Percentiles rank a stretch among this genome's conserved stretches.
These are phyloP conservation scores for Myiopsitta monachus DNA, from an alignment of 2,113 vertebrate genomes.

Conservation along the genomic window DNA sequence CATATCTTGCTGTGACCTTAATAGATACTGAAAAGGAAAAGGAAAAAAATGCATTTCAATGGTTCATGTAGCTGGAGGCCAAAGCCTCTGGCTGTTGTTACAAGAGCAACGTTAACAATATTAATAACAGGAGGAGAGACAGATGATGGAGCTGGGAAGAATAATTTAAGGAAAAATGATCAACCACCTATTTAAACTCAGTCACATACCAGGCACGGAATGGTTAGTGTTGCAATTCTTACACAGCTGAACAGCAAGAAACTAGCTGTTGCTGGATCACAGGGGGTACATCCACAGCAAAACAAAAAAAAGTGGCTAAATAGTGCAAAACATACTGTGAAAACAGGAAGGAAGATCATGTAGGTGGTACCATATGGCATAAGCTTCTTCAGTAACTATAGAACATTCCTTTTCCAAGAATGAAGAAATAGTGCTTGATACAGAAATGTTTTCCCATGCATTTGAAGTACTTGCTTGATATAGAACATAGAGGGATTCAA, in stretches of 20 bases:
- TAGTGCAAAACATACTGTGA: constrained; percentile 64
- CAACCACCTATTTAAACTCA: not conserved
- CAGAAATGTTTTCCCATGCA: not conserved
- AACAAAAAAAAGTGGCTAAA: constrained; percentile 64
- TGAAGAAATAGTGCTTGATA: not conserved
- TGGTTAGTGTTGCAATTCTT: not conserved
- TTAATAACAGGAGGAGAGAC: not conserved
- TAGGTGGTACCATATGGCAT: constrained; percentile 60
- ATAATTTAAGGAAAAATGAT: not conserved
- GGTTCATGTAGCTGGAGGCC: not conserved
- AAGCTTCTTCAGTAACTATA: not conserved
- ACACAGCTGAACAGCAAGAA: not conserved
- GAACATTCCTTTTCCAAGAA: not conserved
- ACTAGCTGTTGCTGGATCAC: constrained; percentile 1
- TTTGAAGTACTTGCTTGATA: constrained; percentile 7
- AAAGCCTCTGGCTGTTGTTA: constrained; percentile 6
- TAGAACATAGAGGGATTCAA: not conserved
- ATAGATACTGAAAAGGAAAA: not conserved
- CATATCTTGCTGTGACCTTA: not conserved
- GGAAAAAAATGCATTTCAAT: not conserved
- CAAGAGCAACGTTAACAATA: not conserved
- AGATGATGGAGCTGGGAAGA: not conserved
- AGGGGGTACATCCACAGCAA: constrained; percentile 7
- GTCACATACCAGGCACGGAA: not conserved
- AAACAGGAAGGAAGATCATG: constrained; percentile 57